A percentile compares a stretch with the other conserved stretches of the same genome.
Evolutionary conservation across 2,797 vertebrate species (phyloP).

Genomic region (Lindbergichthys nudifrons): DNA sequence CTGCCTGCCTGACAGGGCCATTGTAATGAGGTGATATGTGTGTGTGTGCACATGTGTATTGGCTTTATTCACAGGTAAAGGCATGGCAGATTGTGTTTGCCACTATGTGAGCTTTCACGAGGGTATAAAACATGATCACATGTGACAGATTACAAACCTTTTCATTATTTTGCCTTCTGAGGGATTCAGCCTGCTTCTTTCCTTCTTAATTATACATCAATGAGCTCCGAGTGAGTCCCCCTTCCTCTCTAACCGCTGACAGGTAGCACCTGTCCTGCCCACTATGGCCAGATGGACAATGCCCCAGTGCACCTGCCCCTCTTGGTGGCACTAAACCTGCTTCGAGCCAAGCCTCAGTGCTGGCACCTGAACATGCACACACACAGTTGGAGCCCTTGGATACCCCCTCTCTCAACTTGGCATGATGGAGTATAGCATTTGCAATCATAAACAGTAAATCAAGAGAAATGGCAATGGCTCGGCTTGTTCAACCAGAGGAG

Average conservation of each 20-base stretch:
- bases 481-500: background rate
- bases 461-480: background rate
- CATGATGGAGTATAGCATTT: constrained; percentile 13
- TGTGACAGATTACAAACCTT: constrained; percentile 22
- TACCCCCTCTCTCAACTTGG: constrained; percentile 38
- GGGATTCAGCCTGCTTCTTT: constrained; percentile 13
- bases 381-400: constrained; percentile 48
- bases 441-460: constrained; percentile 5
- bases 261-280: constrained; percentile 72
- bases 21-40: constrained; percentile 46
- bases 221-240: constrained; percentile 11
- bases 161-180: constrained; percentile 24
- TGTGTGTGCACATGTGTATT: no score
- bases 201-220: constrained; percentile 33
- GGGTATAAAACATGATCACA: constrained; percentile 15
- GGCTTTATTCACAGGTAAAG: background rate
- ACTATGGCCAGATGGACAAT: constrained; percentile 75
- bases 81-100: constrained; percentile 18
- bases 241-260: constrained; percentile 46
- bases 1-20: constrained; percentile 37
- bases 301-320: constrained; percentile 64
- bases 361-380: constrained; percentile 55
- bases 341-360: constrained; percentile 59
- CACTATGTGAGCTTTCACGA: background rate
- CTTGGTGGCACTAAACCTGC: constrained; percentile 43